Base-by-base conservation (phyloP, 2,888 invertebrate species). In the Nezara viridula region DNA sequence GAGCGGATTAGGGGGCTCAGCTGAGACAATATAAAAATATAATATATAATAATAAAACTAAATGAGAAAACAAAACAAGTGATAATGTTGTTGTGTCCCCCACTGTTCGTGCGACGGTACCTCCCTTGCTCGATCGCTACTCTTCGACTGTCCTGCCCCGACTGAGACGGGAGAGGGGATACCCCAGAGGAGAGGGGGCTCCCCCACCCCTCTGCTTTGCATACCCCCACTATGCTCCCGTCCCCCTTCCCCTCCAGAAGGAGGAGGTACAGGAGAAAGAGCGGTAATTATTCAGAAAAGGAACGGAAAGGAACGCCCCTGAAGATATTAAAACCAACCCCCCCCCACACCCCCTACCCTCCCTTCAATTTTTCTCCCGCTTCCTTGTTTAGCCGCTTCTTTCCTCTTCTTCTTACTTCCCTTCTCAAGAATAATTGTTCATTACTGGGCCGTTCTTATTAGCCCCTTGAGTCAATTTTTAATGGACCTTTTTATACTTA, bases 401-500 rank as follows among this genome's bases (percentile, higher is more conserved):
- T 73, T 66, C 88, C 47, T 49, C 77, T 24, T 66, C 49, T 40
- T 27, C 60, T 66, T 47, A 12, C 66, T 27, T 47, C 50, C 86
- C 40, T 88, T 77, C 88, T 73, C 88, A 50, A 88, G 88, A 88
- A 88, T 88, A 88, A 88, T 88, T 88, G 88, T 88, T 88, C 88
- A 88, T 88, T 88, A 88, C 88, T 32, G 55, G 52, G 47, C 88
- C 88, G 81, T 88, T 88, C 88, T 88, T 88, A 88, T 88, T 88
- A 88, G 88, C 88, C 88, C 85, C 88, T 88, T 81, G 88, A 88
- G 88, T 88, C 88, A 88, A 88, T 88, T 88, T 88, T 88, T 88
- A 88, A 88, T 88, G 88, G 88, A 88, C 50, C 88, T 88, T 88
- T 88, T 88, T 88, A 88, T 88, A 85, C 88, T 88, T 88, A 88